These are phyloP conservation scores for Sphaerodactylus townsendi DNA, from an alignment of 2,113 vertebrate species.

Conservation along the genomic window DNA sequence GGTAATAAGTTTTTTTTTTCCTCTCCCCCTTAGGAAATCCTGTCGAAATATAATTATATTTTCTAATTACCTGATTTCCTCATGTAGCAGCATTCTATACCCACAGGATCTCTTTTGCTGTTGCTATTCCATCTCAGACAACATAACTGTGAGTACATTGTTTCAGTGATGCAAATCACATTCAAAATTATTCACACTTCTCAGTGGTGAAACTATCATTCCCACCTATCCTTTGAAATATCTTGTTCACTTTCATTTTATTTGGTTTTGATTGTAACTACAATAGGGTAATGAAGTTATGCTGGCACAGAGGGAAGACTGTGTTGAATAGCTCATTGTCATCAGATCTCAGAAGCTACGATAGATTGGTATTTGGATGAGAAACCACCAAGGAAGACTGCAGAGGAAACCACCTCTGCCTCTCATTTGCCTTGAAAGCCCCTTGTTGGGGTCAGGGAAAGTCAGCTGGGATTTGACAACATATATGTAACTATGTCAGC, in stretches of 20 bases:
- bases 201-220: constrained; percentile 30
- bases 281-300: constrained; percentile 58
- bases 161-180: constrained; percentile 59
- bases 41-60: constrained; percentile 67
- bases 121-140: constrained; percentile 36
- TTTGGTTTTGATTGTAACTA: constrained; percentile 40
- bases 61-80: constrained; percentile 61
- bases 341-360: too few species aligned
- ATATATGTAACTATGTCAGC: too few species aligned
- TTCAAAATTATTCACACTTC: constrained; percentile 59
- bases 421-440: too few species aligned
- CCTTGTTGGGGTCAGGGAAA: too few species aligned
- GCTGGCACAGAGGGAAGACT: too few species aligned
- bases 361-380: too few species aligned
- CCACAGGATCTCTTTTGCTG: constrained; percentile 61
- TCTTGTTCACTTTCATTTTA: constrained; percentile 35
- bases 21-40: constrained; percentile 62
- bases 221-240: constrained; percentile 10
- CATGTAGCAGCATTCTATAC: constrained; percentile 50
- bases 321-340: too few species aligned
- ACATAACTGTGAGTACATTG: constrained; percentile 40
- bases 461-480: too few species aligned
- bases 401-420: too few species aligned
- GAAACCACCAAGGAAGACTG: too few species aligned
- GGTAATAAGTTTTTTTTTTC: constrained; percentile 58